Percentiles rank a stretch among this genome's conserved stretches.
These are phyloP conservation scores for Apostichopus leukothele DNA, from an alignment of 53 echinoderm and acorn worm species.

Conservation along the genomic window DNA sequence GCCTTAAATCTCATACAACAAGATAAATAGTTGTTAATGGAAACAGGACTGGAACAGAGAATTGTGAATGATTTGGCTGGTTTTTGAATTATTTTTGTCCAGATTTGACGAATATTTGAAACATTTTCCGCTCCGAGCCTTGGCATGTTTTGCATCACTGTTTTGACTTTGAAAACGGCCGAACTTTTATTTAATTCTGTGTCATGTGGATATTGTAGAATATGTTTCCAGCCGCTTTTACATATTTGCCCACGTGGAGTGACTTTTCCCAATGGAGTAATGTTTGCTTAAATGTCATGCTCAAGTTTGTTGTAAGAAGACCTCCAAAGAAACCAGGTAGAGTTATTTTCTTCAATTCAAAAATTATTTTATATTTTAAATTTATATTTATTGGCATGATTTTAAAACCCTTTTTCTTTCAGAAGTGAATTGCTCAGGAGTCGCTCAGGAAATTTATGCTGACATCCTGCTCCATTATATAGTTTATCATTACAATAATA, in stretches of 20 bases:
- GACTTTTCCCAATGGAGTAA: constrained; percentile 32
- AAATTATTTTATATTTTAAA: too few relatives aligned
- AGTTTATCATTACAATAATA: too few relatives aligned
- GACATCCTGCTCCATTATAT: too few relatives aligned
- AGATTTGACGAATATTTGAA: not conserved
- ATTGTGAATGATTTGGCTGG: too few relatives aligned
- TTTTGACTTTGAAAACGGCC: not conserved
- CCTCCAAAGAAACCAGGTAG: constrained; percentile 50
- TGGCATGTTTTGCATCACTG: not conserved
- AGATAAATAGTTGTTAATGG: too few relatives aligned
- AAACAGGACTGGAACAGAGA: too few relatives aligned
- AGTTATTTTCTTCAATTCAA: not conserved
- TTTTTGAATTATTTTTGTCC: too few relatives aligned
- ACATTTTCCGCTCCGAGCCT: not conserved
- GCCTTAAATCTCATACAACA: too few relatives aligned
- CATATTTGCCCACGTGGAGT: constrained; percentile 30
- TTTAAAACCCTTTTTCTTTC: too few relatives aligned
- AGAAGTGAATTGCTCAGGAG: too few relatives aligned
- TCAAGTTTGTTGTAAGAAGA: constrained; percentile 81
- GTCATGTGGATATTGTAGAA: constrained; percentile 44
- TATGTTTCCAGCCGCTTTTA: constrained; percentile 25
- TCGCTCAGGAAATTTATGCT: too few relatives aligned
- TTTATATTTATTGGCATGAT: too few relatives aligned
- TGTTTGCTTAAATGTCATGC: constrained; percentile 65
- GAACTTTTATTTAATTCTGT: constrained; percentile 4